Evolutionary conservation across 2,888 invertebrate species (phyloP).

Genomic region (Idaea straminata): DNA sequence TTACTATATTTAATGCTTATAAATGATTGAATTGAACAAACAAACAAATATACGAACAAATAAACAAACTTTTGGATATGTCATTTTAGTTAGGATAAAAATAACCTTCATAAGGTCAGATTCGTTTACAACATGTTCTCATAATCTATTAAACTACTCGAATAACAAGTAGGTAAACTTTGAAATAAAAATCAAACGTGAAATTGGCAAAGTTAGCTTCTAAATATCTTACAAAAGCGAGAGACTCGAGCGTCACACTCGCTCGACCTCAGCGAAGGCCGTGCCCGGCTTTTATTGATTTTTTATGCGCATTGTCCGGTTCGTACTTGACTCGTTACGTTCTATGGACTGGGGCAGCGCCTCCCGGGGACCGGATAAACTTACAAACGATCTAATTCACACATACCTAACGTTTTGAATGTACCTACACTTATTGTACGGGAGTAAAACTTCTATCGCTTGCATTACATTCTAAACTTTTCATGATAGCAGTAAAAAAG

Average conservation of each 20-base stretch:
- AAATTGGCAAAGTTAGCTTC: constrained; percentile 13
- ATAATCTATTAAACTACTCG: constrained; percentile 1
- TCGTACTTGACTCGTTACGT: constrained; percentile 29
- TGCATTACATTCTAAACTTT: neutral
- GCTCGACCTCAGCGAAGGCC: constrained; percentile 73
- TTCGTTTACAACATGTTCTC: too few species aligned
- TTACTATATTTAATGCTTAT: too few species aligned
- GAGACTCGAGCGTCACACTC: constrained; percentile 35
- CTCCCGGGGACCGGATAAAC: constrained; percentile 18
- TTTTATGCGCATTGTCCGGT: constrained; percentile 79
- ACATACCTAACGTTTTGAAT: neutral
- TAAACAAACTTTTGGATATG: too few species aligned
- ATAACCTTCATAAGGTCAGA: too few species aligned
- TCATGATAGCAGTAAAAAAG: neutral
- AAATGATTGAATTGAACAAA: too few species aligned
- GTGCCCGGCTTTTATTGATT: constrained; percentile 75
- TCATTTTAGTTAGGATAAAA: too few species aligned
- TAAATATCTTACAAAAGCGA: constrained; percentile 11
- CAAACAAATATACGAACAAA: too few species aligned
- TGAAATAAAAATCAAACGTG: neutral
- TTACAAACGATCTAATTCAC: neutral
- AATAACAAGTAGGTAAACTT: constrained; percentile 8
- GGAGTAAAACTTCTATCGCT: neutral
- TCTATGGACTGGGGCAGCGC: constrained; percentile 42
- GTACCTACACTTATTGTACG: neutral